Conservation (phyloP, 2,113 vertebrate genomes). For the Laticauda colubrina region DNA sequence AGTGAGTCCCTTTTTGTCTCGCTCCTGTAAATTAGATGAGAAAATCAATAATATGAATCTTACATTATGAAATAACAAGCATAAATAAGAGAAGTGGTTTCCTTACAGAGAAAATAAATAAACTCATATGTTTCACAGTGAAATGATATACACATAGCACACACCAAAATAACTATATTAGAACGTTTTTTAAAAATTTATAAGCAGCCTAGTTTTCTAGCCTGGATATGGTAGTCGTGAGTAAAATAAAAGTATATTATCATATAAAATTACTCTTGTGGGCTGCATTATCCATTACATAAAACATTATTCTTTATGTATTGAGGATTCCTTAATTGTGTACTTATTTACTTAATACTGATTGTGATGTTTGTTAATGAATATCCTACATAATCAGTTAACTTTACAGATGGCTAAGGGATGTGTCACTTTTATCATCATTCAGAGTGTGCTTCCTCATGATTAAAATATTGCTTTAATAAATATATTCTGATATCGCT, state of each 20-base stretch:
- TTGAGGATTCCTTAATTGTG: conserved; percentile 20
- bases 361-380: conserved; percentile 9
- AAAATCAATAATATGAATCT: not conserved
- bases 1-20: not conserved
- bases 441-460: not conserved
- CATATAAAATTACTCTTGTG: conserved; percentile 13
- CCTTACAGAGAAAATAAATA: not conserved
- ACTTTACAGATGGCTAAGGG: conserved; percentile 12
- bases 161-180: not conserved
- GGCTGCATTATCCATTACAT: not conserved
- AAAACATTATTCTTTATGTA: not conserved
- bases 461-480: conserved; percentile 6
- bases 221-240: not conserved
- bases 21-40: not conserved
- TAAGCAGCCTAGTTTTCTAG: not conserved
- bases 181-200: not conserved
- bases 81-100: not conserved
- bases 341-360: conserved; percentile 19
- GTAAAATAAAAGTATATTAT: not conserved
- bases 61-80: not conserved
- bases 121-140: not conserved
- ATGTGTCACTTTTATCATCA: conserved; percentile 22
- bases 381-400: conserved; percentile 18
- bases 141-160: not conserved
- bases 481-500: not conserved